Percentiles rank a stretch among this genome's conserved stretches.
Evolutionary conservation across 2,888 invertebrate genomes (phyloP).

Genomic region (Andrena hattorfiana): DNA sequence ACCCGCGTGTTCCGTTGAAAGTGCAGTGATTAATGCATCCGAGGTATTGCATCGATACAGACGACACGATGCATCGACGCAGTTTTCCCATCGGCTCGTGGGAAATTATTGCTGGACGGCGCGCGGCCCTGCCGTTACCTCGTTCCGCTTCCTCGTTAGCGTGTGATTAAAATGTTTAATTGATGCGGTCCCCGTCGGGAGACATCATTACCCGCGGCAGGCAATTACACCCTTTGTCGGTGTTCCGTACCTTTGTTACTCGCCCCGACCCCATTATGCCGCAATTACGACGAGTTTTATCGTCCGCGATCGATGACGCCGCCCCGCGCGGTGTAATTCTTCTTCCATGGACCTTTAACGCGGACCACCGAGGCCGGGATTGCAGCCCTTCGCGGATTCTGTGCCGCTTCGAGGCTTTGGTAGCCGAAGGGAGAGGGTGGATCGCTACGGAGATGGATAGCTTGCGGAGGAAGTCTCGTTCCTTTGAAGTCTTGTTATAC

Average conservation of each 20-base stretch:
- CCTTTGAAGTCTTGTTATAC: no score
- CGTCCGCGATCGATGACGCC: slow-evolving; percentile 5
- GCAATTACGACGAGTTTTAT: slow-evolving; percentile 36
- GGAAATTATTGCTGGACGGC: slow-evolving; percentile 28
- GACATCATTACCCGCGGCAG: slow-evolving; percentile 48
- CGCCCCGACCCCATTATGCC: slow-evolving; percentile 13
- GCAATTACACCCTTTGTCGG: slow-evolving; percentile 53
- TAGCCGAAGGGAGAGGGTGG: not conserved
- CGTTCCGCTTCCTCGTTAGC: slow-evolving; percentile 45
- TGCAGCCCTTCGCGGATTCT: not conserved
- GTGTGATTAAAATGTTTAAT: slow-evolving; percentile 61
- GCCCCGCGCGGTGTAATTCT: not conserved
- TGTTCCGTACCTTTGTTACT: slow-evolving; percentile 21
- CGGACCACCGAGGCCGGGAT: not conserved
- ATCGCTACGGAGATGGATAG: not conserved
- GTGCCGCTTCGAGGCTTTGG: not conserved
- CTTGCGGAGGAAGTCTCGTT: not conserved
- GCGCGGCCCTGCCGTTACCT: slow-evolving; percentile 39
- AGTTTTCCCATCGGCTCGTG: slow-evolving; percentile 23
- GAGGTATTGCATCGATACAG: slow-evolving; percentile 2
- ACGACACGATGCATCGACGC: not conserved
- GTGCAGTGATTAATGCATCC: slow-evolving; percentile 1
- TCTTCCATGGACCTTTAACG: not conserved
- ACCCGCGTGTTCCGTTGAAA: not conserved
- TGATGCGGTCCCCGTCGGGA: slow-evolving; percentile 45